These are phyloP conservation scores for Bombylius major DNA, from an alignment of 2,888 invertebrate species.

Conservation along the genomic window DNA sequence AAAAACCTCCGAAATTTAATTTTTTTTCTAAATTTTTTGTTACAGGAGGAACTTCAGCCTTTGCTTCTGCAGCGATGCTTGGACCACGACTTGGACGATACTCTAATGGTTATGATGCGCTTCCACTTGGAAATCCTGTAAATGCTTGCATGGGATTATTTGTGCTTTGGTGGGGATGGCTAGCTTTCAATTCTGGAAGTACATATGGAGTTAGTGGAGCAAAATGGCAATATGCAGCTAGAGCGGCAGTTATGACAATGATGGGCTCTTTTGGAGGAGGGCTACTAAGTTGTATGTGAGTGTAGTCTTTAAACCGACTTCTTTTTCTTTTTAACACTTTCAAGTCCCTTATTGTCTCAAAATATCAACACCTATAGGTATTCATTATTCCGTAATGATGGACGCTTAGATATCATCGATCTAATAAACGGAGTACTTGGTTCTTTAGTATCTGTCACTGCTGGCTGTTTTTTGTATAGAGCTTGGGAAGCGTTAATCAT, in stretches of 20 bases:
- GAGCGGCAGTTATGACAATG: constrained; percentile 83
- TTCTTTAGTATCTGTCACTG: constrained; percentile 76
- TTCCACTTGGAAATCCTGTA: constrained; percentile 77
- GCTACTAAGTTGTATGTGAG: constrained; percentile 43
- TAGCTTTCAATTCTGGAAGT: constrained; percentile 89
- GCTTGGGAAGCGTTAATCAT: constrained; percentile 80
- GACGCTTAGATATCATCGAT: constrained; percentile 68
- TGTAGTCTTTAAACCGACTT: constrained; percentile 8
- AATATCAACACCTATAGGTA: constrained; percentile 35
- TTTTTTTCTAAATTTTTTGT: not conserved
- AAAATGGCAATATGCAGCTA: constrained; percentile 84
- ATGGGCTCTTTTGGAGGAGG: constrained; percentile 86
- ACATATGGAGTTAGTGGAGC: constrained; percentile 66
- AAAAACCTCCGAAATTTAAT: not conserved
- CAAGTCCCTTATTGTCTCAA: not conserved
- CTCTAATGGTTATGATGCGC: constrained; percentile 57
- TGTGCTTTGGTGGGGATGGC: constrained; percentile 94
- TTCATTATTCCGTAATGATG: constrained; percentile 53
- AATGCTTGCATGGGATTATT: constrained; percentile 86
- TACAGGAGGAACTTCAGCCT: constrained; percentile 56
- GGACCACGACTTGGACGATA: constrained; percentile 80
- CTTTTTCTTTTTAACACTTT: not conserved
- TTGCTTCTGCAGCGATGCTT: constrained; percentile 80
- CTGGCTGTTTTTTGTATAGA: constrained; percentile 73
- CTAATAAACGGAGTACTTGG: constrained; percentile 82